phyloP scores from a whole-genome alignment of 2,888 invertebrate species.

The Periphyllus acericola region DNA sequence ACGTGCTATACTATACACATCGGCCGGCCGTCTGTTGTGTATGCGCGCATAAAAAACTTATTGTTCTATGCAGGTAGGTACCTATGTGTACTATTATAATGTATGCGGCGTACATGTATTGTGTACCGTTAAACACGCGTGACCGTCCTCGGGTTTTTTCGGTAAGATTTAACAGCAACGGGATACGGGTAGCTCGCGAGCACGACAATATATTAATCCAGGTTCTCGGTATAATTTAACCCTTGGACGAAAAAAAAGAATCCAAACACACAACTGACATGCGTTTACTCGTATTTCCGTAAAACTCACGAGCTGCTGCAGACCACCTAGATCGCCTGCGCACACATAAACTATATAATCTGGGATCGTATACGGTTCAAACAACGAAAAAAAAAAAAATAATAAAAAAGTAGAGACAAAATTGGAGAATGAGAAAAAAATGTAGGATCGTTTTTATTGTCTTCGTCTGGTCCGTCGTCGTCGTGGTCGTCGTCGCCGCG shows the following conservation, averaged over 20 bases:
- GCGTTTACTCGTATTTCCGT: conserved; percentile 29
- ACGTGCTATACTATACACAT: background rate
- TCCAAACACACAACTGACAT: conserved; percentile 17
- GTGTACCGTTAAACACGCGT: background rate
- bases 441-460: conserved; percentile 40
- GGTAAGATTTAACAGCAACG: background rate
- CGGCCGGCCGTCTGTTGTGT: background rate
- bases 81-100: background rate
- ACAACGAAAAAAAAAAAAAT: conserved; percentile 13
- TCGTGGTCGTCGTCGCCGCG: background rate
- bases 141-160: background rate
- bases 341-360: background rate
- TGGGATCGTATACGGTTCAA: background rate
- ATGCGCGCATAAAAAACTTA: background rate
- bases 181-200: background rate
- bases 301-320: conserved; percentile 3
- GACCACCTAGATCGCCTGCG: conserved; percentile 52
- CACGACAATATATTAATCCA: background rate
- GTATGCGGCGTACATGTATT: background rate
- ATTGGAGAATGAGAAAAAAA: conserved; percentile 20
- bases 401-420: conserved; percentile 1
- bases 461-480: conserved; percentile 14
- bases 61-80: background rate
- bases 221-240: conserved; percentile 31
- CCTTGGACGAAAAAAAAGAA: background rate